Percentiles rank a stretch among this genome's conserved stretches.
Evolutionary conservation across 2,888 invertebrate genomes (phyloP).

Genomic region (Drosophila picticornis): DNA sequence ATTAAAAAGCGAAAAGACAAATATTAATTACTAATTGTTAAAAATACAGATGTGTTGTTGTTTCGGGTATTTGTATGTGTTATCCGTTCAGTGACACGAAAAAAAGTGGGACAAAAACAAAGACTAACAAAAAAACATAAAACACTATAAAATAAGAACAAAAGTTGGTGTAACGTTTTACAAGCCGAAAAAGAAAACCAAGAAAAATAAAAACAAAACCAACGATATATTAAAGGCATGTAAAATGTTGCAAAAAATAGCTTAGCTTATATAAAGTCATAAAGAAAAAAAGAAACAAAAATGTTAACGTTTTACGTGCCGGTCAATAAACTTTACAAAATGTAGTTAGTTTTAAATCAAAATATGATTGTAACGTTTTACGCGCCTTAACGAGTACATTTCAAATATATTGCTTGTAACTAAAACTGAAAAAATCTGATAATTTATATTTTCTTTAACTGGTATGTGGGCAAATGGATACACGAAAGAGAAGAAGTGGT

Average conservation of each 20-base stretch:
- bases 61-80: conserved; percentile 24
- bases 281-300: not conserved
- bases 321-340: not conserved
- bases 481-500: not conserved
- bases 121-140: not conserved
- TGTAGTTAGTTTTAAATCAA: conserved; percentile 2
- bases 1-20: conserved; percentile 25
- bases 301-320: conserved; percentile 42
- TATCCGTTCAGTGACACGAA: conserved; percentile 29
- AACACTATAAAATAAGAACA: not conserved
- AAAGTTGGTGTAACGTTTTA: conserved; percentile 56
- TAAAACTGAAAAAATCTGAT: not conserved
- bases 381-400: conserved; percentile 58
- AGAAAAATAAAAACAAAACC: conserved; percentile 12
- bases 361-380: conserved; percentile 62
- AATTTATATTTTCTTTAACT: conserved; percentile 8
- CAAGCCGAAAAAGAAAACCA: conserved; percentile 29
- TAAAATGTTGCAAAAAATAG: conserved; percentile 60
- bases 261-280: not conserved
- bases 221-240: conserved; percentile 53
- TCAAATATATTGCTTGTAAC: not conserved
- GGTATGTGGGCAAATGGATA: not conserved
- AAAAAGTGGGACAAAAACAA: conserved; percentile 12
- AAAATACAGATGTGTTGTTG: conserved; percentile 20
- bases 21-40: conserved; percentile 23